Conservation (phyloP, 2,113 vertebrate genomes). For the Pyxicephalus adspersus region DNA sequence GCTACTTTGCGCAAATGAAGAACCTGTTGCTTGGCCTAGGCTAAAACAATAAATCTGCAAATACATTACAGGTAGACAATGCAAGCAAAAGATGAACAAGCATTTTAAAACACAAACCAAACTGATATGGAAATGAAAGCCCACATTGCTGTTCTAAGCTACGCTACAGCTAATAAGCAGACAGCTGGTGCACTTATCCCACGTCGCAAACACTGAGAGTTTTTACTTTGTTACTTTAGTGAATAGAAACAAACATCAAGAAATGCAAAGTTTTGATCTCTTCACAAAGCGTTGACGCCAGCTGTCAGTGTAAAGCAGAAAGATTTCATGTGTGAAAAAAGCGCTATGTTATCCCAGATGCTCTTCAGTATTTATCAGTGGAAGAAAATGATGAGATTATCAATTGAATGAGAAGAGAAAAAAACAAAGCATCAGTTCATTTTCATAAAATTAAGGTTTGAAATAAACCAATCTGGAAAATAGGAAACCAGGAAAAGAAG, state of each 20-base stretch:
- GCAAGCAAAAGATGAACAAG: too few species aligned
- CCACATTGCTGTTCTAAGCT: background rate
- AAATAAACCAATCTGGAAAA: too few species aligned
- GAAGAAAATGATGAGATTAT: too few species aligned
- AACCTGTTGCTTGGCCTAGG: too few species aligned
- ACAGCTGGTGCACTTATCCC: slow-evolving; percentile 27
- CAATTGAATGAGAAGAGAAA: too few species aligned
- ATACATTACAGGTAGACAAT: too few species aligned
- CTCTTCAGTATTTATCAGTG: background rate
- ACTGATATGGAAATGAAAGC: background rate
- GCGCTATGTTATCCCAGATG: background rate
- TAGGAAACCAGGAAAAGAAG: too few species aligned
- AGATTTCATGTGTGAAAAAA: background rate
- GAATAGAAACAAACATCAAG: slow-evolving; percentile 20
- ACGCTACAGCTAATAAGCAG: slow-evolving; percentile 2
- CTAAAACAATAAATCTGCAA: too few species aligned
- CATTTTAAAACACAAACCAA: background rate
- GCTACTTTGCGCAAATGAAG: too few species aligned
- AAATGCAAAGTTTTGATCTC: slow-evolving; percentile 29
- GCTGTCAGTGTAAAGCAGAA: background rate
- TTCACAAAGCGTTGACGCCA: slow-evolving; percentile 11
- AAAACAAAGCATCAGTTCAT: too few species aligned
- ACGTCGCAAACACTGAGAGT: background rate
- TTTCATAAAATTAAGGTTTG: too few species aligned
- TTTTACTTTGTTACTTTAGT: slow-evolving; percentile 37